These are phyloP conservation scores for Leptothorax acervorum DNA, from an alignment of 2,888 invertebrate genomes.

Conservation along the genomic window DNA sequence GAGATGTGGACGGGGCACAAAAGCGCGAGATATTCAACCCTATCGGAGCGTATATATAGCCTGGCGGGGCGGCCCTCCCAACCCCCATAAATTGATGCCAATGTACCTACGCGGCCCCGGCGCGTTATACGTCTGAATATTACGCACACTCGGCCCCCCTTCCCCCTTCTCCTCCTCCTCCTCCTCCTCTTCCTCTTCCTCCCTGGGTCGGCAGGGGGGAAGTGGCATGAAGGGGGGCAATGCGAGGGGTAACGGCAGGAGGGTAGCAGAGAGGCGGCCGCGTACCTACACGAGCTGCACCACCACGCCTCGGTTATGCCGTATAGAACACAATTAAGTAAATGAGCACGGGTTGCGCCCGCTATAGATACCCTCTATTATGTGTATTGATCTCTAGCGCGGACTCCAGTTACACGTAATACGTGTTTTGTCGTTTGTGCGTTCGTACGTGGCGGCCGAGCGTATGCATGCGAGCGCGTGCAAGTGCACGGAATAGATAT, in stretches of 20 bases:
- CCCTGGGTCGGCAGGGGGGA: constrained; percentile 35
- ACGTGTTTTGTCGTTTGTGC: constrained; percentile 84
- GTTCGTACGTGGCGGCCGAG: constrained; percentile 78
- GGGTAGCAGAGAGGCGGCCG: constrained; percentile 63
- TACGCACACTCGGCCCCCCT: constrained; percentile 78
- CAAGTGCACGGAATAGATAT: constrained; percentile 71
- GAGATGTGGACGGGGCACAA: constrained; percentile 76
- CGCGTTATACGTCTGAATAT: constrained; percentile 81
- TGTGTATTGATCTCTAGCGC: constrained; percentile 85
- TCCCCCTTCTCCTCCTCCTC: constrained; percentile 47
- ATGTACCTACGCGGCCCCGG: constrained; percentile 79
- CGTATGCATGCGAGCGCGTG: constrained; percentile 61
- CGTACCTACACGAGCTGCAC: constrained; percentile 76
- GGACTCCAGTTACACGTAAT: constrained; percentile 84
- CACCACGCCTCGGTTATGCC: constrained; percentile 79
- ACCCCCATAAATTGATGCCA: constrained; percentile 81
- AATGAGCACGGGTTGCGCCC: constrained; percentile 85
- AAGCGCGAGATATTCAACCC: constrained; percentile 78
- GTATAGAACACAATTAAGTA: constrained; percentile 85
- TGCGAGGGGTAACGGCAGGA: constrained; percentile 43
- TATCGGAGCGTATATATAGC: constrained; percentile 77
- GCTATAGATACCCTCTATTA: constrained; percentile 85
- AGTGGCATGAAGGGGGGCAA: constrained; percentile 42
- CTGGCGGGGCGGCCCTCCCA: constrained; percentile 72
- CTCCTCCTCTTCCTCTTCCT: background rate